Conservation (phyloP, 2,797 vertebrate species). For the Manis javanica region DNA sequence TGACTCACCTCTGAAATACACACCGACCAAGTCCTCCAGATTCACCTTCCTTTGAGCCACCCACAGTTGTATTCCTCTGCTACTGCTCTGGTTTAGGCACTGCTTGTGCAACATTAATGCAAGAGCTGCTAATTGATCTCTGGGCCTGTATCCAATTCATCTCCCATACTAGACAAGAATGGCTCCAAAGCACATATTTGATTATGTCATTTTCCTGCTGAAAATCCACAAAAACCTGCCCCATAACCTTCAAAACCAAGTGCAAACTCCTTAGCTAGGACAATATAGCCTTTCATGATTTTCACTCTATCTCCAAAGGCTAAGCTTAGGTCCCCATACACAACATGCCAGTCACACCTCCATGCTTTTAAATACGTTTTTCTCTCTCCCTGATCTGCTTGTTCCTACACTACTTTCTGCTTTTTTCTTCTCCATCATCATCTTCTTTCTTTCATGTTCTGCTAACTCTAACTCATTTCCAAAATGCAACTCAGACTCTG, state of each 20-base stretch:
- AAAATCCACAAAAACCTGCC: neutral
- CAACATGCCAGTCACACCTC: neutral
- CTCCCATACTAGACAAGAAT: neutral
- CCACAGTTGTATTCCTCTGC: neutral
- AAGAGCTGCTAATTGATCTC: neutral
- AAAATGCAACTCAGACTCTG: neutral
- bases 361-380: neutral
- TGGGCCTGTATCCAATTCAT: neutral
- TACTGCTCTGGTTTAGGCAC: neutral
- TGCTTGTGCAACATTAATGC: neutral
- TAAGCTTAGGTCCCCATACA: too few species aligned
- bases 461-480: neutral
- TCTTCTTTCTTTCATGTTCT: neutral
- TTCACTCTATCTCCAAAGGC: neutral
- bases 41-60: neutral
- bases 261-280: neutral
- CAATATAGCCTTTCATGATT: neutral
- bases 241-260: constrained; percentile 29
- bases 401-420: neutral
- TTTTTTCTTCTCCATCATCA: neutral
- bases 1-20: neutral
- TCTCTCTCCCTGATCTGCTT: neutral
- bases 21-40: neutral
- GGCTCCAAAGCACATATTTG: neutral
- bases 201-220: neutral